Base-by-base conservation (phyloP, 2,113 vertebrate genomes). In the Oryzias curvinotus region DNA sequence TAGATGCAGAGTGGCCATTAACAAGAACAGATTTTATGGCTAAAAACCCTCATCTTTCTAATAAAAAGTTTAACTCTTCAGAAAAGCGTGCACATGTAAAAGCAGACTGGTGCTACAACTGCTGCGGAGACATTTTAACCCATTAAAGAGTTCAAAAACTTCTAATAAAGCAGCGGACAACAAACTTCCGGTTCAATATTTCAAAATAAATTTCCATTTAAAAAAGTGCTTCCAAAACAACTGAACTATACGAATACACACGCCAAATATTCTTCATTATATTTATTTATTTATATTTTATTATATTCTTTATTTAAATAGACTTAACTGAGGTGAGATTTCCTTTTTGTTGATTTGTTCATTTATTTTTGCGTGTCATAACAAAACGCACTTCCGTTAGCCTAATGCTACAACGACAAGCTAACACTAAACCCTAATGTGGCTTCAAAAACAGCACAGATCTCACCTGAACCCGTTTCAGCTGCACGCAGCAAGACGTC, bases 391-490 rank as follows among this genome's bases (percentile, higher is more conserved):
- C 41, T 71, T 80, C 73, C 64, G 46, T 44, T 68, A 74, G 14
- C 14, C 25, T 28, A 17, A 6, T 16, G 51, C 51, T 52, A n/a
- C 17, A 1, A 10, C 50, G 1, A 28, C 1, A 8, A n/a, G 51
- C 51, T 30, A 7, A 14, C 28, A 30, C 4, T 28, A 17, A 25
- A 30, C 16, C 14, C 23, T 28, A 8, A 4, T 28, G n/a, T 21
- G 15, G 26, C 8, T n/a, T 1, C 17, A 12, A 26, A 23, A 60
- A 5, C 28, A 7, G 15, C 18, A 1, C 1, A 15, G 14, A 17
- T 23, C 81, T 83, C 14, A 93, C 91, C 86, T 91, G 89, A 36
- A 71, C 77, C 23, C 90, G 87, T 1, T 59, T 41, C 6, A 58
- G 36, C 52, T 84, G 78, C 0, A 71, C 50, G 23, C 65, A 78